Percentiles rank a stretch among this genome's conserved stretches.
phyloP scores from a whole-genome alignment of 2,797 vertebrate genomes.

The Danio kyathit region DNA sequence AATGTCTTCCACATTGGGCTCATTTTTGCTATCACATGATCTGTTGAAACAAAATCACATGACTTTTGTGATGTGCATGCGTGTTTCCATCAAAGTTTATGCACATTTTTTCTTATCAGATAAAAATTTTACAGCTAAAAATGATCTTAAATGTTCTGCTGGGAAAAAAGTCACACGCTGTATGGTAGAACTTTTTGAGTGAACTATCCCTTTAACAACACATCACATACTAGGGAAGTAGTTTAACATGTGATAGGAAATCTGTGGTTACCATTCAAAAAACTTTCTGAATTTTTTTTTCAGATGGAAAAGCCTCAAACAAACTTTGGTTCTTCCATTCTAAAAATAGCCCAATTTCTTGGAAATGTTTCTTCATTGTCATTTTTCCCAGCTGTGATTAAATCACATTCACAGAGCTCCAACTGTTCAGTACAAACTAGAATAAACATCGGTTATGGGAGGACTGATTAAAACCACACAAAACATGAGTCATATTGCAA shows the following conservation, averaged over 20 bases:
- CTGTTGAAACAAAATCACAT: too few species aligned
- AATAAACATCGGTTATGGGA: conserved; percentile 18
- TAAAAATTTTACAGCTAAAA: too few species aligned
- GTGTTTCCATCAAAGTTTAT: too few species aligned
- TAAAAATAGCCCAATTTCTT: conserved; percentile 11
- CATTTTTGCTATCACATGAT: too few species aligned
- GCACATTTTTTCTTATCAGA: too few species aligned
- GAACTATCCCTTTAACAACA: neutral
- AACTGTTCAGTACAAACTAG: neutral
- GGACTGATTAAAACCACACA: conserved; percentile 15
- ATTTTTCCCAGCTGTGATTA: conserved; percentile 8
- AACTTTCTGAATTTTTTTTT: neutral
- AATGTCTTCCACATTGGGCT: too few species aligned
- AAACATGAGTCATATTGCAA: neutral
- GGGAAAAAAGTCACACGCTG: too few species aligned
- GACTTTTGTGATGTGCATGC: too few species aligned
- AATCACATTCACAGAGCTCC: neutral
- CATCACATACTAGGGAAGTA: neutral
- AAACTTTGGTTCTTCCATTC: neutral
- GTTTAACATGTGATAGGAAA: neutral
- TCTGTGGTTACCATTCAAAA: neutral
- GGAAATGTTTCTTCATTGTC: neutral
- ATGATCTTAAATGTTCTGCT: too few species aligned
- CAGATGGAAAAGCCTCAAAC: conserved; percentile 6
- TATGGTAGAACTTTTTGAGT: too few species aligned